A percentile compares a stretch with the other conserved stretches of the same genome.
phyloP scores from a whole-genome alignment of 2,113 vertebrate genomes.

The Pelmatolapia mariae region DNA sequence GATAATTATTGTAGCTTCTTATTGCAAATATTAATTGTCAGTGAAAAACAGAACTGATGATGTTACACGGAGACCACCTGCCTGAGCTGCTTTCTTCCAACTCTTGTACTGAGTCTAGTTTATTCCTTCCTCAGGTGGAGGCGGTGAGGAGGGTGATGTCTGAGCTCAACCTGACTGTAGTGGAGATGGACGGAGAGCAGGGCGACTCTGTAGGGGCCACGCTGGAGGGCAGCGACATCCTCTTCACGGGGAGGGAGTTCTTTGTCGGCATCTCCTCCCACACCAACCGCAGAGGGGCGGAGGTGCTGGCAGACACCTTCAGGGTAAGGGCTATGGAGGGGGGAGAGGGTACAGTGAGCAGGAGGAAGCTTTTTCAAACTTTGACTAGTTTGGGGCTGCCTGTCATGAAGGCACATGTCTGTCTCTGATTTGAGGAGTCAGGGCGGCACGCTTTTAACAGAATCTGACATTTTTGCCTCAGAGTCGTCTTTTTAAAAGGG shows the following conservation, averaged over 20 bases:
- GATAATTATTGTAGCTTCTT: background rate
- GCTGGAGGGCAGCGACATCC: conserved; percentile 85
- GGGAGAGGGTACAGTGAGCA: background rate
- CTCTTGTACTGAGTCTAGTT: background rate
- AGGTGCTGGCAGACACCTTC: conserved; percentile 85
- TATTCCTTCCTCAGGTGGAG: conserved; percentile 64
- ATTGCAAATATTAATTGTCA: background rate
- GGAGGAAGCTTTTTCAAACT: background rate
- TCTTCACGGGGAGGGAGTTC: conserved; percentile 89
- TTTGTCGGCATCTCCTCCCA: conserved; percentile 88
- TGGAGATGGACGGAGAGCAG: conserved; percentile 75
- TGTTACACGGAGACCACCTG: background rate
- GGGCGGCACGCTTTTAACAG: background rate
- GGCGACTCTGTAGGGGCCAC: conserved; percentile 73
- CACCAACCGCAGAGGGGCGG: conserved; percentile 85
- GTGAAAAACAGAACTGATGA: background rate
- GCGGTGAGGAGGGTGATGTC: conserved; percentile 79
- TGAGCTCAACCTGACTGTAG: conserved; percentile 80
- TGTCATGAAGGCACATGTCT: background rate
- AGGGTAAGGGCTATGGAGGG: conserved; percentile 56
- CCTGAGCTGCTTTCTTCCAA: background rate
- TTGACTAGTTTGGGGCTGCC: background rate
- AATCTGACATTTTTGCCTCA: background rate
- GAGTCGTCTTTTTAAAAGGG: background rate
- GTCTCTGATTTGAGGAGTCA: background rate